A percentile compares a stretch with the other conserved stretches of the same genome.
These are phyloP conservation scores for Hyppa rectilinea DNA, from an alignment of 2,888 invertebrate species.

Conservation along the genomic window DNA sequence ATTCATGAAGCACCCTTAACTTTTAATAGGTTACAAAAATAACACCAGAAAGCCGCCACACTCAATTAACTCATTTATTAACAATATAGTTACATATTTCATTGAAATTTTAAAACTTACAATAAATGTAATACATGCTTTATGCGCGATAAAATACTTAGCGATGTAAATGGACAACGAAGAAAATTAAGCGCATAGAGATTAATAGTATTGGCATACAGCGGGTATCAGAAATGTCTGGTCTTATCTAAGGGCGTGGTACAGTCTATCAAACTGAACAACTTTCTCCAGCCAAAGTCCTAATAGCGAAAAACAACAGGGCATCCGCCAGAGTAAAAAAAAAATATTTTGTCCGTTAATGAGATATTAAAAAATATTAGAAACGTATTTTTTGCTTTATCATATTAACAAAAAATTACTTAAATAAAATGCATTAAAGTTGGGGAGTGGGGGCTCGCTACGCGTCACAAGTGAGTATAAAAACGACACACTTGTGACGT, in stretches of 20 bases:
- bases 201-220: background rate
- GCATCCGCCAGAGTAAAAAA: too few relatives aligned
- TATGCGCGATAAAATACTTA: constrained; percentile 31
- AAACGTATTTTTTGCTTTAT: too few relatives aligned
- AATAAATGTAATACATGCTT: constrained; percentile 35
- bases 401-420: too few relatives aligned
- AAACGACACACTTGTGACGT: too few relatives aligned
- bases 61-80: constrained; percentile 23
- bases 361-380: too few relatives aligned
- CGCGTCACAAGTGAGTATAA: too few relatives aligned
- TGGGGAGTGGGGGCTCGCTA: too few relatives aligned
- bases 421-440: too few relatives aligned
- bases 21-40: background rate
- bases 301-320: too few relatives aligned
- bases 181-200: background rate
- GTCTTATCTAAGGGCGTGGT: background rate
- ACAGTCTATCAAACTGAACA: background rate
- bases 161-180: constrained; percentile 25
- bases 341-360: too few relatives aligned
- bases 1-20: background rate
- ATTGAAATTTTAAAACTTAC: constrained; percentile 38
- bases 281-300: background rate
- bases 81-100: constrained; percentile 50
- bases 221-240: background rate
- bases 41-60: constrained; percentile 23